A percentile compares a stretch with the other conserved stretches of the same genome.
These are phyloP conservation scores for Alviniconcha strummeri DNA, from an alignment of 2,888 invertebrate species.

Conservation along the genomic window DNA sequence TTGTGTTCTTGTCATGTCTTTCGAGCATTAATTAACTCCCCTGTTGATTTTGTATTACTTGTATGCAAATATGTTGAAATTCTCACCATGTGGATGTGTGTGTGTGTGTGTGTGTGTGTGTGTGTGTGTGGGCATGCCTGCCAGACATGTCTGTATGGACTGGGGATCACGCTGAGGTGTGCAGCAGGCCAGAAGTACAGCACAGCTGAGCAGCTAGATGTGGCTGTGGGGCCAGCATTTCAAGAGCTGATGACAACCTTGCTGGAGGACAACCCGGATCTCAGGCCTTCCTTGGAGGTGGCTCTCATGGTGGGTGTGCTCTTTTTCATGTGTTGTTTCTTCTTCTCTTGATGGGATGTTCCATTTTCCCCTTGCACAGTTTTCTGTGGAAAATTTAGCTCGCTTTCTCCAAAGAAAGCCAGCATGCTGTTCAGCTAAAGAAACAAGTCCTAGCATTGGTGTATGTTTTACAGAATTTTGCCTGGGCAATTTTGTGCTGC, in stretches of 20 bases:
- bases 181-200: conserved; percentile 64
- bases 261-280: conserved; percentile 56
- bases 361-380: background rate
- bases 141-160: conserved; percentile 68
- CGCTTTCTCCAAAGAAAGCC: no score
- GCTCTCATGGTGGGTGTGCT: conserved; percentile 55
- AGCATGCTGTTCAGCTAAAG: no score
- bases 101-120: no score
- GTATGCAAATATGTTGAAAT: no score
- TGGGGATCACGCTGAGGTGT: conserved; percentile 64
- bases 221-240: conserved; percentile 46
- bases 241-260: conserved; percentile 63
- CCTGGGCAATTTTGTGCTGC: no score
- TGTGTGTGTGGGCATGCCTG: background rate
- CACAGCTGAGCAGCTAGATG: conserved; percentile 38
- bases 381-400: no score
- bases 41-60: no score
- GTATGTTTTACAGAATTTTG: no score
- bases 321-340: background rate
- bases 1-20: no score
- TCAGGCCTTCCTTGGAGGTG: conserved; percentile 59
- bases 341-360: background rate
- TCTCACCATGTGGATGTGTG: no score
- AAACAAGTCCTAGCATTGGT: no score
- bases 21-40: no score